These are phyloP conservation scores for Amaurobius ferox DNA, from an alignment of 2,888 invertebrate species.

Conservation along the genomic window DNA sequence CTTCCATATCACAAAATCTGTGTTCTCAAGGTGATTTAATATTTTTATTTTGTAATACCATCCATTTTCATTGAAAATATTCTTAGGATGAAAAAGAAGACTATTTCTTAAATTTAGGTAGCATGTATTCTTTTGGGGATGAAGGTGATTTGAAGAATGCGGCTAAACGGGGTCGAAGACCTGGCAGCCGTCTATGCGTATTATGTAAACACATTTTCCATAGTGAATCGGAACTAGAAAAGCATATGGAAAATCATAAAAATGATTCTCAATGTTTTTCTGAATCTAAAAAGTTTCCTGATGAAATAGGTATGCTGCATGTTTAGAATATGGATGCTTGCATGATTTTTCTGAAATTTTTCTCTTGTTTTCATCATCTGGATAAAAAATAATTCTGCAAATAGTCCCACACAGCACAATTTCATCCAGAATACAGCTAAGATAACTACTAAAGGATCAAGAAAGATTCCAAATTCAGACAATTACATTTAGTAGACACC, in stretches of 20 bases:
- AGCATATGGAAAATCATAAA: constrained; percentile 48
- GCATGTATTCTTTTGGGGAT: not conserved
- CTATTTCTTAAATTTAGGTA: not conserved
- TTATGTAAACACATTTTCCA: constrained; percentile 60
- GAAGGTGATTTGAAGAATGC: not conserved
- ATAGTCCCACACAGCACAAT: too few relatives aligned
- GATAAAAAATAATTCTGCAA: too few relatives aligned
- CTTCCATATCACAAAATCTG: not conserved
- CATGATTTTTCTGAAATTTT: too few relatives aligned
- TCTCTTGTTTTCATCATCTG: too few relatives aligned
- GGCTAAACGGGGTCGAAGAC: constrained; percentile 58
- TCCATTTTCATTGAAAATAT: too few relatives aligned
- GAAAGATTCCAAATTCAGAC: too few relatives aligned
- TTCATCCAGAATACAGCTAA: too few relatives aligned
- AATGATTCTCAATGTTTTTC: constrained; percentile 5
- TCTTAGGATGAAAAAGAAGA: too few relatives aligned
- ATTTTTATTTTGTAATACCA: too few relatives aligned
- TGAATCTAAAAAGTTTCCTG: constrained; percentile 8
- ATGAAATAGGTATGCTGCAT: constrained; percentile 31
- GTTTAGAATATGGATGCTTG: not conserved
- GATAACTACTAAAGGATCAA: too few relatives aligned
- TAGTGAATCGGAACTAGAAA: constrained; percentile 43
- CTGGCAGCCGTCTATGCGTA: constrained; percentile 62
- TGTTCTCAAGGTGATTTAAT: not conserved
- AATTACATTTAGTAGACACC: too few relatives aligned